phyloP scores from a whole-genome alignment of 1,140 invertebrate genomes.

The Carcinoscorpius rotundicauda region DNA sequence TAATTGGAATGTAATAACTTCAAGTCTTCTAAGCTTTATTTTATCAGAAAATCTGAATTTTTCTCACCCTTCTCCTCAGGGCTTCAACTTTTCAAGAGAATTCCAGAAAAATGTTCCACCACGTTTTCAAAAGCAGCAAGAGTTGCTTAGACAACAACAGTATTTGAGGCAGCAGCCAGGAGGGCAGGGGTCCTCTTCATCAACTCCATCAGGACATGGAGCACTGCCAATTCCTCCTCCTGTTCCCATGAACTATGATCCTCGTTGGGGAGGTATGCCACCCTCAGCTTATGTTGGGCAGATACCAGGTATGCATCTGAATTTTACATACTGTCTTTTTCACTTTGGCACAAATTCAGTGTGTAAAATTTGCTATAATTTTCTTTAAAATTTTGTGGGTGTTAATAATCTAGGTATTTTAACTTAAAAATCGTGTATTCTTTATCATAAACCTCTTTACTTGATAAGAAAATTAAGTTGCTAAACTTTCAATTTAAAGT shows the following conservation, averaged over 20 bases:
- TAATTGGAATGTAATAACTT: no score
- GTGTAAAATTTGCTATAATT: no score
- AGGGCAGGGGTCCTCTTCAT: conserved; percentile 7
- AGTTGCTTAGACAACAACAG: conserved; percentile 22
- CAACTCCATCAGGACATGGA: neutral
- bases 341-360: no score
- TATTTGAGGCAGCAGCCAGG: conserved; percentile 10
- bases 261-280: conserved; percentile 29
- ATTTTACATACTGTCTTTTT: no score
- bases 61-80: conserved; percentile 1
- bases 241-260: conserved; percentile 27
- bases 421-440: no score
- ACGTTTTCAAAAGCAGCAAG: conserved; percentile 59
- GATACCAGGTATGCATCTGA: conserved; percentile 24
- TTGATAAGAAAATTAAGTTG: no score
- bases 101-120: conserved; percentile 72
- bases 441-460: no score
- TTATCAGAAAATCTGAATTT: no score
- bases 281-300: conserved; percentile 32
- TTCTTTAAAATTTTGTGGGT: no score
- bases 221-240: conserved; percentile 7
- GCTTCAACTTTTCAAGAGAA: conserved; percentile 18
- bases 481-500: no score
- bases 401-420: no score
- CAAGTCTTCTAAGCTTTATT: no score